These are phyloP conservation scores for Allolobophora icterica DNA, from an alignment of 2,888 invertebrate genomes.

Conservation along the genomic window DNA sequence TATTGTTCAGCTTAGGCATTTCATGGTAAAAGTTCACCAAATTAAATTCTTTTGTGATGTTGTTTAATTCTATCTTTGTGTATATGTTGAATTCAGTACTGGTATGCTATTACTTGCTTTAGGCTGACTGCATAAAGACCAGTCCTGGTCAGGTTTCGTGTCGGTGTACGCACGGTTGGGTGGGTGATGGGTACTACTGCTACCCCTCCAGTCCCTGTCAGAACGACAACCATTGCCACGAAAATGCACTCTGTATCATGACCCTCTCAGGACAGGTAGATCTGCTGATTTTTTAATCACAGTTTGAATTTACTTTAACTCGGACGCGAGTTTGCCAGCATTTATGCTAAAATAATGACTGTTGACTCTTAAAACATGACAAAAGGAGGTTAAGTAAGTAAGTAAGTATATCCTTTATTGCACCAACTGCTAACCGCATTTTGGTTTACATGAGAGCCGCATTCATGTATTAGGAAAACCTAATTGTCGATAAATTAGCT, in stretches of 20 bases:
- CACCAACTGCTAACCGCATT: too few species aligned
- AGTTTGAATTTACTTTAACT: background rate
- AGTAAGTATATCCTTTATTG: too few species aligned
- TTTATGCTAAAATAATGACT: background rate
- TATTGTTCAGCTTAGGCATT: too few species aligned
- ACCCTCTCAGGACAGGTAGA: constrained; percentile 69
- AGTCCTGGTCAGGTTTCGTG: constrained; percentile 55
- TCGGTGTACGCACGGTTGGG: constrained; percentile 56
- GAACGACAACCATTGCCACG: constrained; percentile 53
- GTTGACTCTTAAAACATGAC: background rate
- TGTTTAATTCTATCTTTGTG: background rate
- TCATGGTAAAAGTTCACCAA: background rate
- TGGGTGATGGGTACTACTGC: constrained; percentile 58
- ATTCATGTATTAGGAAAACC: too few species aligned
- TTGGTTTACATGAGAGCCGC: too few species aligned
- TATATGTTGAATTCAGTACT: background rate
- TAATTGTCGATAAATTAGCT: too few species aligned
- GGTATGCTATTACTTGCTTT: background rate
- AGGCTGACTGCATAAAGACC: constrained; percentile 57
- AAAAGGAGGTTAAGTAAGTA: too few species aligned
- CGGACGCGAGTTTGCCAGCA: background rate
- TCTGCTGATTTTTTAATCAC: background rate
- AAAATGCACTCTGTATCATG: constrained; percentile 52
- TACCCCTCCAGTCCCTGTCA: constrained; percentile 53
- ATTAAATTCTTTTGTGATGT: background rate